These are phyloP conservation scores for Platichthys stellatus DNA, from an alignment of 2,113 vertebrate species.

Conservation along the genomic window DNA sequence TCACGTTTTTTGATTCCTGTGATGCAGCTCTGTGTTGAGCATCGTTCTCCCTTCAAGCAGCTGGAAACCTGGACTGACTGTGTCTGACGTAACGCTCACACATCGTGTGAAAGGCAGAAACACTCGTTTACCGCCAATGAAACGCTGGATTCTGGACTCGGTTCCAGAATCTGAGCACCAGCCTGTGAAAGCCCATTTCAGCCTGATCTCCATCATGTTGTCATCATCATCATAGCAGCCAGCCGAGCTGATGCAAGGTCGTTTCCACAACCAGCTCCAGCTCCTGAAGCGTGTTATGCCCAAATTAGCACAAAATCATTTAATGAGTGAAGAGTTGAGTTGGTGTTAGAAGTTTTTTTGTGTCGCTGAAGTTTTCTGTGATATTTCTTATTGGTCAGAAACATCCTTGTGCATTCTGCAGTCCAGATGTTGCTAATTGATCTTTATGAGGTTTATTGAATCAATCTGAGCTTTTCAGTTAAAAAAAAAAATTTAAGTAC, in stretches of 20 bases:
- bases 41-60: neutral
- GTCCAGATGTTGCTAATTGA: too few relatives aligned
- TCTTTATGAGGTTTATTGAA: too few relatives aligned
- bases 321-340: neutral
- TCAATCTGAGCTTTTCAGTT: too few relatives aligned
- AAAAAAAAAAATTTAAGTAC: too few relatives aligned
- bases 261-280: slow-evolving; percentile 6
- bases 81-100: neutral
- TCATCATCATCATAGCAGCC: slow-evolving; percentile 53
- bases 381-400: neutral
- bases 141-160: slow-evolving; percentile 19
- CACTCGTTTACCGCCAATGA: neutral
- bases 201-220: slow-evolving; percentile 11
- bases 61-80: neutral
- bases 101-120: neutral
- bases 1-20: too few relatives aligned
- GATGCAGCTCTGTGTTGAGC: too few relatives aligned
- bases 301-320: neutral
- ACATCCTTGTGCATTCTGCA: neutral
- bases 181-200: slow-evolving; percentile 9
- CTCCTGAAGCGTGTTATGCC: slow-evolving; percentile 2
- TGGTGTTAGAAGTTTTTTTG: neutral
- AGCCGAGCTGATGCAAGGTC: slow-evolving; percentile 20
- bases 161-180: neutral
- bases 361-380: neutral